These are phyloP conservation scores for Sarcophaga carnaria DNA, from an alignment of 2,888 invertebrate species.

Conservation along the genomic window DNA sequence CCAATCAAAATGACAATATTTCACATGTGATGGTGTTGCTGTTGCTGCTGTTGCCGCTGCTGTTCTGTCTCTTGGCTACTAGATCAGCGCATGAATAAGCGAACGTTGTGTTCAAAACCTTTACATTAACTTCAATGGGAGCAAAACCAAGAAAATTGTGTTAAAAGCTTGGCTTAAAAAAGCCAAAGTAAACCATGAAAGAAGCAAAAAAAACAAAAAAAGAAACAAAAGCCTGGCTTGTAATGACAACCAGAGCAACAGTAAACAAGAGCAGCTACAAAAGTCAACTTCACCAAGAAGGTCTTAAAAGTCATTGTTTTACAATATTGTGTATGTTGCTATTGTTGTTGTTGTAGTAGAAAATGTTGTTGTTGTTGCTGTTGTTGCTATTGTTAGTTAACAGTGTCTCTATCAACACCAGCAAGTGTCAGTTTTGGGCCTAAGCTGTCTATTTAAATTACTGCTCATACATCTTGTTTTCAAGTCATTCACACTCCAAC, in stretches of 20 bases:
- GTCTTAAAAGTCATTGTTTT: slow-evolving; percentile 16
- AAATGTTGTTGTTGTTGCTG: slow-evolving; percentile 5
- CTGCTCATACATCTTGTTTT: slow-evolving; percentile 67
- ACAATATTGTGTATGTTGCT: not conserved
- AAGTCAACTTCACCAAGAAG: slow-evolving; percentile 13
- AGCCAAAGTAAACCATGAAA: slow-evolving; percentile 1
- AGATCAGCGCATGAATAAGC: not conserved
- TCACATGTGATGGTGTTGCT: slow-evolving; percentile 43
- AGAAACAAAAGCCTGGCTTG: slow-evolving; percentile 1
- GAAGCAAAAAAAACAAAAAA: slow-evolving; percentile 17
- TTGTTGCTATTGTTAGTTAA: not conserved
- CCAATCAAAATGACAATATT: slow-evolving; percentile 62
- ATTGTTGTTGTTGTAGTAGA: slow-evolving; percentile 2
- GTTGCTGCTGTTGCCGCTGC: slow-evolving; percentile 24
- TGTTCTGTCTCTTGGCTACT: too few species aligned
- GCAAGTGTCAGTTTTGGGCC: slow-evolving; percentile 67
- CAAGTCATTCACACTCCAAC: slow-evolving; percentile 66
- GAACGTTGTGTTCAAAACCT: not conserved
- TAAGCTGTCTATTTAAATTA: slow-evolving; percentile 69
- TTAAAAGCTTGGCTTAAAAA: not conserved
- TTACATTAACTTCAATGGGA: slow-evolving; percentile 1
- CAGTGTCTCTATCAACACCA: slow-evolving; percentile 62
- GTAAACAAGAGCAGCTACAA: not conserved
- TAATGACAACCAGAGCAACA: not conserved
- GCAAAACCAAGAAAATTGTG: not conserved